These are phyloP conservation scores for Cynaeus angustus DNA, from an alignment of 2,888 invertebrate species.

Conservation along the genomic window DNA sequence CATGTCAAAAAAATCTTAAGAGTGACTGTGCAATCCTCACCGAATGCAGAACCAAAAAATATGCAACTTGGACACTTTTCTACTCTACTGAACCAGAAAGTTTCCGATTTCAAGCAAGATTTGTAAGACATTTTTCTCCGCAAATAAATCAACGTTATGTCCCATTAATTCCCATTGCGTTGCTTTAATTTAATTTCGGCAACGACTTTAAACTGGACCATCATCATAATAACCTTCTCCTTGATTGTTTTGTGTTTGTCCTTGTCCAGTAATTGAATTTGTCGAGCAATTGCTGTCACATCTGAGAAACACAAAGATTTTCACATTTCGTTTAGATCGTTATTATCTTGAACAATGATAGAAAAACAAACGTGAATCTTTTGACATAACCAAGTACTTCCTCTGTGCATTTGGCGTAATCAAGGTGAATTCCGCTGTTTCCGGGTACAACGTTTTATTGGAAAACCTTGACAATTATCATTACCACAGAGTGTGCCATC, in stretches of 20 bases:
- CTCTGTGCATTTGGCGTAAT: conserved; percentile 58
- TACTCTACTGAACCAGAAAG: too few species aligned
- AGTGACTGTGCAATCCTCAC: too few species aligned
- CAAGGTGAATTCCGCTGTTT: conserved; percentile 62
- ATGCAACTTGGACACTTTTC: too few species aligned
- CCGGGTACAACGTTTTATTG: conserved; percentile 59
- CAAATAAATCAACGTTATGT: background rate
- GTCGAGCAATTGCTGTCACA: background rate
- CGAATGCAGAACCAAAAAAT: too few species aligned
- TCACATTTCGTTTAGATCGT: background rate
- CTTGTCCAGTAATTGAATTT: conserved; percentile 29
- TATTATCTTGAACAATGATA: conserved; percentile 5
- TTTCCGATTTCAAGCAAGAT: too few species aligned
- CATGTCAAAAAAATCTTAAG: too few species aligned
- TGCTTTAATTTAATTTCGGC: background rate
- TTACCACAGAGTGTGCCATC: conserved; percentile 43
- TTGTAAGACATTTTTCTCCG: too few species aligned
- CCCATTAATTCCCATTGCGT: background rate
- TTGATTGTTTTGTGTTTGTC: conserved; percentile 16
- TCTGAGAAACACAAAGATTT: background rate
- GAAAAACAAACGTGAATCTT: conserved; percentile 26
- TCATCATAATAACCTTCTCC: background rate
- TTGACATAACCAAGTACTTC: conserved; percentile 52
- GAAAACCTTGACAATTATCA: conserved; percentile 62
- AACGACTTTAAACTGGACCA: conserved; percentile 9